Base-by-base conservation (phyloP, 1,140 invertebrate species). In the Drosophila equinoxialis region DNA sequence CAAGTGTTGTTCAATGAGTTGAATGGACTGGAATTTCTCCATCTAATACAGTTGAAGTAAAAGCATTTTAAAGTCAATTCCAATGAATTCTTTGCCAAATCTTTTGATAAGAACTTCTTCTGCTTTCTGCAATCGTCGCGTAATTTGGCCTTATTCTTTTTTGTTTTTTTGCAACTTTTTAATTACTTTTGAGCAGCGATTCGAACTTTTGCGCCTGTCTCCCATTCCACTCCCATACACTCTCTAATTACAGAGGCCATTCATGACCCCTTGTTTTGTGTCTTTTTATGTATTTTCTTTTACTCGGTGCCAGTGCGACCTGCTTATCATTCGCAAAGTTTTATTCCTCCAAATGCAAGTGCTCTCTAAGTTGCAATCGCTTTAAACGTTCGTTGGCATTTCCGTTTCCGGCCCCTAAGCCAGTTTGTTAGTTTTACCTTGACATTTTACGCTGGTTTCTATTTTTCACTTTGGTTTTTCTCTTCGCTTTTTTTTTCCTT, bases 181-280 rank as follows among this genome's bases (percentile, higher is more conserved):
- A 89, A 89, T 89, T 89, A 89, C 84, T 89, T 89, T 89, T 84
- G 74, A 89, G 82, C 77, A 82, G 77, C 83, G 81, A 87, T 86
- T 87, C 72, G 84, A 89, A 87, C 84, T 89, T 66, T 84, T 87
- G 81, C 67, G 71, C 67, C 79, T 65, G 63, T 39, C 71, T 59
- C 71, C 68, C 64, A 70, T 71, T 62, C 71, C 1, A 17, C 17
- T 17, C 17, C 17, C 17, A 17, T 17, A 17, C 54, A 77, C 77
- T 72, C 80, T 90, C 84, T 89, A 89, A 89, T 89, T 89, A 89
- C 77, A 73, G 68, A 71, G 55, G 48, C 71, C 74, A 84, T 89
- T 87, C 81, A 89, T 68, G 67, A 65, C 67, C 67, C 48, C 48
- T 71, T 75, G 71, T 77, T 69, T 75, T 64, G 64, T 78, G 64